Evolutionary conservation across 2,797 vertebrate species (phyloP).

Genomic region (Spinibarbus caldwelli): DNA sequence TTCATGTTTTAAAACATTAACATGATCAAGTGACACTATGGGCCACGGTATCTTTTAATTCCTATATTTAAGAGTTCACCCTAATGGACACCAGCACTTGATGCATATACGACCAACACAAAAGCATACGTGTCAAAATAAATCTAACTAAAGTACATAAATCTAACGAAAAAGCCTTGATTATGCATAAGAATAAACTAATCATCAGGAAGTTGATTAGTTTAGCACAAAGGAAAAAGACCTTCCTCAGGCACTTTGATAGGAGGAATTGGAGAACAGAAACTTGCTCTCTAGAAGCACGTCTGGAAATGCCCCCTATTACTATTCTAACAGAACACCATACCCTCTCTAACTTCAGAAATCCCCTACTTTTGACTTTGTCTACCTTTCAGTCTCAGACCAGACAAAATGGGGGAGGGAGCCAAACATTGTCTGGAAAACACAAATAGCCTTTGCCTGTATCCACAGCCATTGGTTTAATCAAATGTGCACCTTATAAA

Average conservation of each 20-base stretch:
- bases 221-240: not conserved
- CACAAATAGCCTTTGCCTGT: not conserved
- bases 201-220: not conserved
- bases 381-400: not conserved
- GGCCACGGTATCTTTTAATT: not conserved
- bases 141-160: not conserved
- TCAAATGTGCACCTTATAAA: not conserved
- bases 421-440: conserved; percentile 16
- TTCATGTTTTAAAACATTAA: not conserved
- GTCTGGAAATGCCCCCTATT: not conserved
- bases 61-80: not conserved
- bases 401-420: conserved; percentile 36
- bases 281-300: not conserved
- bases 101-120: too few species aligned
- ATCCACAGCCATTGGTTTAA: not conserved
- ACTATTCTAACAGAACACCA: not conserved
- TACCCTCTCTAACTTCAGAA: not conserved
- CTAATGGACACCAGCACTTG: too few species aligned
- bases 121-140: not conserved
- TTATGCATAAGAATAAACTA: not conserved
- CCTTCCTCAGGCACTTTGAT: not conserved
- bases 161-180: not conserved
- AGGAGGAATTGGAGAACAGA: not conserved
- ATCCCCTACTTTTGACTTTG: not conserved
- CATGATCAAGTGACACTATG: not conserved